Conservation (phyloP, 2,888 invertebrate genomes). For the Brachylomia viminalis region DNA sequence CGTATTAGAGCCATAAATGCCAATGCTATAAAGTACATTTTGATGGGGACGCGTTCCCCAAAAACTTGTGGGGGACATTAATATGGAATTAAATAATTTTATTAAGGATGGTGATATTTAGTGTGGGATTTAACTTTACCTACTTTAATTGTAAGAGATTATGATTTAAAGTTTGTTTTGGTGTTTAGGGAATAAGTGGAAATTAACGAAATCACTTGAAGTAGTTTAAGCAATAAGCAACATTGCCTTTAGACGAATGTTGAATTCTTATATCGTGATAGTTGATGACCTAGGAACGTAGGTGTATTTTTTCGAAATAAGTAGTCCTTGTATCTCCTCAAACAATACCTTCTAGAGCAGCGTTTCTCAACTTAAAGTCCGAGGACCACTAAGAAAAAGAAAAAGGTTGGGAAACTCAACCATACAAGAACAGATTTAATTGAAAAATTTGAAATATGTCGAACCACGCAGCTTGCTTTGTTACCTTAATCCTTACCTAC, state of each 20-base stretch:
- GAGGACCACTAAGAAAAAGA: background rate
- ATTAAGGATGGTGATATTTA: constrained; percentile 52
- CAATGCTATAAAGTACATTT: constrained; percentile 66
- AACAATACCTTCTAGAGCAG: background rate
- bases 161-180: constrained; percentile 24
- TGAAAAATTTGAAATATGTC: background rate
- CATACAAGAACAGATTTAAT: background rate
- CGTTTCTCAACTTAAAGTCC: background rate
- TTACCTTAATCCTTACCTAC: background rate
- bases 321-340: too few species aligned
- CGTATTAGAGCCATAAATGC: constrained; percentile 60
- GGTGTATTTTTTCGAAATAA: background rate
- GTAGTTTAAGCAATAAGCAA: background rate
- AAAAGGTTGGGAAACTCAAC: background rate
- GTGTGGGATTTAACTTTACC: constrained; percentile 48
- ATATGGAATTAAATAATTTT: constrained; percentile 68
- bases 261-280: background rate
- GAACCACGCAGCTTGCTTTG: background rate
- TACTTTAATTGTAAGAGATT: constrained; percentile 24
- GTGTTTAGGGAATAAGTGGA: background rate
- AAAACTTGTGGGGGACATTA: constrained; percentile 66
- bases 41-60: constrained; percentile 64
- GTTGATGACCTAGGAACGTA: background rate
- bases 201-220: constrained; percentile 7
- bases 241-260: background rate